A percentile compares a stretch with the other conserved stretches of the same genome.
phyloP scores from a whole-genome alignment of 1,140 invertebrate genomes.

The Harpegnathos saltator region DNA sequence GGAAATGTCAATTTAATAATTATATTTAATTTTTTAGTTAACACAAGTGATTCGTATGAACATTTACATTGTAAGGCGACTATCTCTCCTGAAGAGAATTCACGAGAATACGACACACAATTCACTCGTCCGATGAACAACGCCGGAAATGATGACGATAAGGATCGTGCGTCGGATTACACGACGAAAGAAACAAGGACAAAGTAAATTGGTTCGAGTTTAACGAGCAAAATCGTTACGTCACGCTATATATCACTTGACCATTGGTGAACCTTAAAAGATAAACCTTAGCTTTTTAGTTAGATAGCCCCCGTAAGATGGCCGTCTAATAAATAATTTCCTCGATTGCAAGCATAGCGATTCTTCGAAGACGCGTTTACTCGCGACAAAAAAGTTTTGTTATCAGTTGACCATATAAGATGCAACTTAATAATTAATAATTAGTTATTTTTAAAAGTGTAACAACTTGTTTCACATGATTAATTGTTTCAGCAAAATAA shows the following conservation, averaged over 20 bases:
- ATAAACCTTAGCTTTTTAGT: too few relatives aligned
- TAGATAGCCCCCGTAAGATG: too few relatives aligned
- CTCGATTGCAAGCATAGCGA: background rate
- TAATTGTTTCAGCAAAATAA: background rate
- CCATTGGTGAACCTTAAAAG: background rate
- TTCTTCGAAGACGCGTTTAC: constrained; percentile 1
- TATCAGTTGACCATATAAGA: background rate
- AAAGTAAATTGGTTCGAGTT: constrained; percentile 17
- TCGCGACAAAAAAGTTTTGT: background rate
- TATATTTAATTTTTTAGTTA: background rate
- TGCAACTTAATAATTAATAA: background rate
- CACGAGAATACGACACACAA: too few relatives aligned
- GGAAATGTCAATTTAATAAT: background rate
- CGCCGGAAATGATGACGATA: constrained; percentile 66
- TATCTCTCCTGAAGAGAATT: background rate
- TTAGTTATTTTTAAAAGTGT: background rate
- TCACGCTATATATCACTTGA: background rate
- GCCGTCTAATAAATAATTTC: constrained; percentile 33
- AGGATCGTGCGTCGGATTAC: constrained; percentile 20
- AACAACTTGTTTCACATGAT: background rate
- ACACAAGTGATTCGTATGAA: background rate
- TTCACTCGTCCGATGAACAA: too few relatives aligned
- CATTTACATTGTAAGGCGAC: background rate
- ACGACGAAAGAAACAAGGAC: constrained; percentile 1
- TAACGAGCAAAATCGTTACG: background rate